Base-by-base conservation (phyloP, 1,140 invertebrate species). In the Chymomyza costata region DNA sequence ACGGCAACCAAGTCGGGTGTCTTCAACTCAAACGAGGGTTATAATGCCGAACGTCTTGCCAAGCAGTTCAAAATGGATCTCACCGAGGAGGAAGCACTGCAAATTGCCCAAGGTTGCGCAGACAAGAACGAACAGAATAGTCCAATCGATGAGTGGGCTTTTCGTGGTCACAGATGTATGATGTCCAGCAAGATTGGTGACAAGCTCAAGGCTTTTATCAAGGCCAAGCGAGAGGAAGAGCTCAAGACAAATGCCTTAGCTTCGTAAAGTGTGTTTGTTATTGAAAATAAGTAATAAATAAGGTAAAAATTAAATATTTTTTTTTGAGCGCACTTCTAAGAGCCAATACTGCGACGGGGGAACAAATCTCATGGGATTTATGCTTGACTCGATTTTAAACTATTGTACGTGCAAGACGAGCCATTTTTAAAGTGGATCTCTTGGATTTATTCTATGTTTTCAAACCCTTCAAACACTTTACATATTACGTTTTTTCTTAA, bases 11-110 rank as follows among this genome's bases (percentile, higher is more conserved):
- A 84, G 32, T 40, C 81, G 60, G 74, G 56, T 16, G 63, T 84
- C 19, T 84, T 84, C 78, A 83, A 78, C 54, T 48, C 32, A 16
- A 62, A 81, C 37, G 15, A 78, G 39, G 82, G 82, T 18, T 84
- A 76, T 43, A 78, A 84, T 52, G 64, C 74, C 19, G 82, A 84
- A 53, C 78, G 82, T 34, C 46, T 84, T 46, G 82, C 82, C 40
- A 82, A 81, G 45, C 82, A 84, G 55, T 84, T 84, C 49, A 82
- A 81, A 48, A 76, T 84, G 82, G 73, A 76, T 41, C 57, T 84
- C 25, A 52, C 44, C 13, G 82, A 84, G 50, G 63, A 63, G 43
- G 82, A 84, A 49, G 82, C 71, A 0, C 31, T 76, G 1, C 16
- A 49, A 32, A 82, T 84, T 43, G 82, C 66, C 11, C 38, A 84